Evolutionary conservation across 2,113 vertebrate species (phyloP), one percentile per base, ranked within the genome.

Genomic region (Cromileptes altivelis): DNA sequence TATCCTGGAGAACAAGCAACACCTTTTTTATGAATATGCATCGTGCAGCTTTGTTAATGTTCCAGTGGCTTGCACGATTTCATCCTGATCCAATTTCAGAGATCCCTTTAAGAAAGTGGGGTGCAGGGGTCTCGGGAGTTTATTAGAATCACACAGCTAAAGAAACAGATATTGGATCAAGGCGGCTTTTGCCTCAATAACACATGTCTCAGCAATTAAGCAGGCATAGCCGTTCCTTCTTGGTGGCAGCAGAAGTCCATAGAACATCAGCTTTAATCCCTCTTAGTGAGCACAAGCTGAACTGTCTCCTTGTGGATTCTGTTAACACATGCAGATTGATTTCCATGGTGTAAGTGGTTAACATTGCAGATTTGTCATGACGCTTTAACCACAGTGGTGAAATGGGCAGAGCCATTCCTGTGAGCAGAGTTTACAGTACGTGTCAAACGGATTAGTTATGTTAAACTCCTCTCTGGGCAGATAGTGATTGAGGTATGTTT

Each of bases 1-100:
- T 71, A 75, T 47, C 50, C 63, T 63, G 33, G 52, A 83, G 49
- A 78, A 77, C 67, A 77, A 64, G 13, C 58, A 78, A 40, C 37
- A 63, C 50, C 68, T 72, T 80, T 82, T 23, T 75, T 53, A 82
- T 82, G 79, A 91, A 91, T 85, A 85, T 78, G 61, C 65, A 75
- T 62, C 62, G 61, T n/a, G 40, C 62, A 57, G 47, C 82, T 86
- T 76, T 85, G 61, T 76, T 77, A 81, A 55, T 37, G 49, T 82
- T 83, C 27, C 74, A 60, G 30, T 82, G 40, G 55, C 82, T 67
- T 71, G 23, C 67, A 58, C 63, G 33, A 77, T 88, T 88, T 79
- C 5, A 83, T 85, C 64, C 55, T 61, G 45, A 65, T 83, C 78
- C 55, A 67, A 18, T 74, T 57, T 69, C 33, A 21, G 19, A 70